Percentiles rank a stretch among this genome's conserved stretches.
Conservation (phyloP, 30 jellyfish, hydroid and myxozoan genomes). For the Pseudorhiza aurosa region DNA sequence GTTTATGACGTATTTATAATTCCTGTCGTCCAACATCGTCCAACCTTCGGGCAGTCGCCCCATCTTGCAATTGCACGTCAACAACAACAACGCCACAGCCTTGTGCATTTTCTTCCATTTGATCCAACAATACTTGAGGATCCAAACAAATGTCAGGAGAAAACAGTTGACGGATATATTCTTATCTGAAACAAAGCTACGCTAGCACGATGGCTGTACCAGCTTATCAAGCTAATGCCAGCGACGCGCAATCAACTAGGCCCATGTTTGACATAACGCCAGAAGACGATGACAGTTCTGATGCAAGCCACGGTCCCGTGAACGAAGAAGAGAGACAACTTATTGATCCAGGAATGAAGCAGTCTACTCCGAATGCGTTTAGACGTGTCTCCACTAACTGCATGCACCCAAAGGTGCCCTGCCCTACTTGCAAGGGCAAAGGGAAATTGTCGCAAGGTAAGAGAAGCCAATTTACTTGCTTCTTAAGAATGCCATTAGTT, state of each 20-base stretch:
- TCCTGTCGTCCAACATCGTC: too few relatives aligned
- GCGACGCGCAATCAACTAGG: neutral
- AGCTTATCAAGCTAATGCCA: neutral
- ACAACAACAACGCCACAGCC: neutral
- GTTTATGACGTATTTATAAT: too few relatives aligned
- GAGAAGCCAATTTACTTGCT: too few relatives aligned
- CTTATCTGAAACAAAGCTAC: too few relatives aligned
- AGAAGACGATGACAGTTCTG: neutral
- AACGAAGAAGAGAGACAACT: conserved; percentile 7
- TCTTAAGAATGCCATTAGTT: too few relatives aligned
- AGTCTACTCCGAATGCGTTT: neutral
- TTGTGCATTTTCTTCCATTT: neutral
- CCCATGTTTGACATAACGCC: conserved; percentile 2
- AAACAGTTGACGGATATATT: too few relatives aligned
- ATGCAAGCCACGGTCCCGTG: neutral
- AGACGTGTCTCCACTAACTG: conserved; percentile 41
- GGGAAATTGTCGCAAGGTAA: conserved; percentile 68
- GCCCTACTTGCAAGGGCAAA: conserved; percentile 71
- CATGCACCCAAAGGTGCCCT: conserved; percentile 33
- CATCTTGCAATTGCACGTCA: neutral
- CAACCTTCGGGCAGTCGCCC: neutral
- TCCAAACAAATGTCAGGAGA: too few relatives aligned
- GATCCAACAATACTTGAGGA: too few relatives aligned
- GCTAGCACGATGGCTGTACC: neutral
- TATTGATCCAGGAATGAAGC: neutral